These are phyloP conservation scores for Lipophrys pholis DNA, from an alignment of 2,113 vertebrate species.

Conservation along the genomic window DNA sequence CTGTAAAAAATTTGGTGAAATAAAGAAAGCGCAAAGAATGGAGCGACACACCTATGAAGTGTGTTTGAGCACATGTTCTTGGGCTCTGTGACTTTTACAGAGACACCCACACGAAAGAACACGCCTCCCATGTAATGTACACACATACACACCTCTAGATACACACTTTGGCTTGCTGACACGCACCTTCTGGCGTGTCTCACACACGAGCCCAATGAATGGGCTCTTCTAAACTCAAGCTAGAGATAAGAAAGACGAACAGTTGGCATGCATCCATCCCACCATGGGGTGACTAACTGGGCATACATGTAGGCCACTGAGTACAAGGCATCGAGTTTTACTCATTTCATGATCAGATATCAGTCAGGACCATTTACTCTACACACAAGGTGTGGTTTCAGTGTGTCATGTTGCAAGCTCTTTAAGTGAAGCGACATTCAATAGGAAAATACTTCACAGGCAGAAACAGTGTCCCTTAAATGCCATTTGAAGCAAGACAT, in stretches of 20 bases:
- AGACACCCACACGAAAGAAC: slow-evolving; percentile 51
- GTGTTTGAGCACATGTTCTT: slow-evolving; percentile 65
- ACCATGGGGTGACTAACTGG: slow-evolving; percentile 34
- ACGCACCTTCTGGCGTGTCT: slow-evolving; percentile 69
- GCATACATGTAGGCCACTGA: slow-evolving; percentile 39
- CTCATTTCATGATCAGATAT: slow-evolving; percentile 68
- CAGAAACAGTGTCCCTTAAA: no score
- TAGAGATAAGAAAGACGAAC: slow-evolving; percentile 57
- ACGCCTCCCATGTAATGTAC: slow-evolving; percentile 50
- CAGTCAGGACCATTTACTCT: slow-evolving; percentile 48
- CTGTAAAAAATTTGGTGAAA: slow-evolving; percentile 9
- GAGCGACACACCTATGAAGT: slow-evolving; percentile 46
- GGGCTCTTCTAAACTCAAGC: slow-evolving; percentile 54
- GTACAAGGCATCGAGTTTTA: slow-evolving; percentile 59
- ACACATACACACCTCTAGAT: slow-evolving; percentile 47
- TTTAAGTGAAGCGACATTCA: slow-evolving; percentile 23
- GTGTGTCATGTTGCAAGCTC: slow-evolving; percentile 20
- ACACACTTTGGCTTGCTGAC: slow-evolving; percentile 26
- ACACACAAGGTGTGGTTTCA: slow-evolving; percentile 27
- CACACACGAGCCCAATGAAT: slow-evolving; percentile 49
- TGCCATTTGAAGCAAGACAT: no score
- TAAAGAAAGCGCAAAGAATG: slow-evolving; percentile 26
- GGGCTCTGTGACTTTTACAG: slow-evolving; percentile 54
- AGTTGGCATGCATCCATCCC: slow-evolving; percentile 51
- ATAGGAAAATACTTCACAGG: slow-evolving; percentile 1